Percentiles rank a stretch among this genome's conserved stretches.
Evolutionary conservation across 2,888 invertebrate species (phyloP).

Genomic region (Luperina testacea): DNA sequence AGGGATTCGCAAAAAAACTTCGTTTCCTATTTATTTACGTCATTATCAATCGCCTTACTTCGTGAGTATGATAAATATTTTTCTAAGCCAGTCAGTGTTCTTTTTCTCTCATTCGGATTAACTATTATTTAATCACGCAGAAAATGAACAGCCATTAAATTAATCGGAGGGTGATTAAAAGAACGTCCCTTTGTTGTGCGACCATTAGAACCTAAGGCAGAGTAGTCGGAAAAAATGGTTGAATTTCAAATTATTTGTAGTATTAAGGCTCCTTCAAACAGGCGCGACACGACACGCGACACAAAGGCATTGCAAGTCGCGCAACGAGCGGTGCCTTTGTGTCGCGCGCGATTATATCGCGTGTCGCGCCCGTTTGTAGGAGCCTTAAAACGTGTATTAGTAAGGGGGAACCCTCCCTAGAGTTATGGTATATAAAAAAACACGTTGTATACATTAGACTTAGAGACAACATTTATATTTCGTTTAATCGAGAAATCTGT

Average conservation of each 20-base stretch:
- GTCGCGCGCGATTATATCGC: no score
- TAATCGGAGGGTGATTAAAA: slow-evolving; percentile 29
- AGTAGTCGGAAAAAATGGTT: background rate
- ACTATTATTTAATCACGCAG: slow-evolving; percentile 28
- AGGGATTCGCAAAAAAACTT: background rate
- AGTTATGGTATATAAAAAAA: no score
- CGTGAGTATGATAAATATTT: background rate
- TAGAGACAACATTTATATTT: background rate
- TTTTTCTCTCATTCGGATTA: background rate
- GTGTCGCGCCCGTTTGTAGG: no score
- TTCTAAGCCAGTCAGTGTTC: background rate
- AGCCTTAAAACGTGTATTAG: no score
- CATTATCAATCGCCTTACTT: background rate
- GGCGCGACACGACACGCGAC: no score
- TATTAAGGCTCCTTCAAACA: no score
- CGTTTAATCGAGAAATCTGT: background rate
- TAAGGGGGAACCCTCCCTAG: no score
- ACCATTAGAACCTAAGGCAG: slow-evolving; percentile 13
- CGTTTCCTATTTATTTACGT: background rate
- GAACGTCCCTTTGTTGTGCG: slow-evolving; percentile 3
- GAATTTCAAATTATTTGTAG: background rate
- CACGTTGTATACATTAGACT: no score
- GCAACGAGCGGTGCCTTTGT: no score
- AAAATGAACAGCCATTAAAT: slow-evolving; percentile 25
- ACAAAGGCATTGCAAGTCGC: no score